phyloP scores from a whole-genome alignment of 1,140 invertebrate species.

The Leptestheria dahalacensis region DNA sequence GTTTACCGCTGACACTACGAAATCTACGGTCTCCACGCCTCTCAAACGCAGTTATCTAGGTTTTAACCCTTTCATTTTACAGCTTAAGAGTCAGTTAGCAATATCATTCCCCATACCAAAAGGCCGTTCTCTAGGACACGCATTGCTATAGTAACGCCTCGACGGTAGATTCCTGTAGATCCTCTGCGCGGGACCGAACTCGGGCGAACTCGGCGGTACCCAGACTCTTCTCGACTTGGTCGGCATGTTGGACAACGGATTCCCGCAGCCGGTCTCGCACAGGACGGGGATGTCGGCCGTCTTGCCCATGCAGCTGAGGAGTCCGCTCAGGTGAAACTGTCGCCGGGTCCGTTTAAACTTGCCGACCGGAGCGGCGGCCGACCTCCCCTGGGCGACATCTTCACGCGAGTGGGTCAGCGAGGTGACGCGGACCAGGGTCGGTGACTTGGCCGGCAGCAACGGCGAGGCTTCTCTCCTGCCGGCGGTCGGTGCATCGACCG shows the following conservation, averaged over 20 bases:
- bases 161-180: neutral
- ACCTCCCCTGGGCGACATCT: neutral
- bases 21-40: no score
- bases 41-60: no score
- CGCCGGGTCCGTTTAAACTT: neutral
- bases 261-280: neutral
- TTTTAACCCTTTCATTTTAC: no score
- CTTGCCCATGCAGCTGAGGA: neutral
- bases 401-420: neutral
- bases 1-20: no score
- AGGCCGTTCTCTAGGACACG: neutral
- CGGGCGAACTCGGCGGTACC: neutral
- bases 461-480: neutral
- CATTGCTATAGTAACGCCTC: neutral
- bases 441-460: neutral
- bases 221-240: neutral
- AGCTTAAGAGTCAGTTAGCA: no score
- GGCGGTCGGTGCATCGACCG: no score
- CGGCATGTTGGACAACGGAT: neutral
- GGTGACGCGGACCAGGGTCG: neutral
- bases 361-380: no score
- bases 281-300: neutral
- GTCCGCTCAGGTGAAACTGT: neutral
- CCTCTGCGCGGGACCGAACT: neutral
- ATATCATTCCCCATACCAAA: no score